These are phyloP conservation scores for Tetheella fluctuosa DNA, from an alignment of 2,888 invertebrate species.

Conservation along the genomic window DNA sequence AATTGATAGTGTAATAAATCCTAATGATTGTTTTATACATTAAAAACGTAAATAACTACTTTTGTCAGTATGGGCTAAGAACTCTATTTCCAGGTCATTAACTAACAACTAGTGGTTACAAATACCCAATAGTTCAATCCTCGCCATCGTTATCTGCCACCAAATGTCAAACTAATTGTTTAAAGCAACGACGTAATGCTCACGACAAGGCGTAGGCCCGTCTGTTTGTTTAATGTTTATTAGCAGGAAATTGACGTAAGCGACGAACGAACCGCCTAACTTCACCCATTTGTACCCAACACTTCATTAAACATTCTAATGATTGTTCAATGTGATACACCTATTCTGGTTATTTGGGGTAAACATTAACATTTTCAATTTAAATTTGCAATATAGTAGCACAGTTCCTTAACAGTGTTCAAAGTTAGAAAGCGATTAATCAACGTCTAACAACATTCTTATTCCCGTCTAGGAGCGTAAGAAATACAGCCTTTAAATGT, in stretches of 20 bases:
- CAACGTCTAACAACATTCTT: conserved; percentile 64
- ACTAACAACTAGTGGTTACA: conserved; percentile 21
- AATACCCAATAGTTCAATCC: conserved; percentile 32
- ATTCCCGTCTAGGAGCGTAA: conserved; percentile 54
- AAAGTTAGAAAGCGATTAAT: conserved; percentile 58
- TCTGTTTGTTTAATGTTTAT: conserved; percentile 62
- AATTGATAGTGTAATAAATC: neutral
- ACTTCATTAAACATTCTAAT: conserved; percentile 56
- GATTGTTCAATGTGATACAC: conserved; percentile 35
- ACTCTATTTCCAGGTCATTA: neutral
- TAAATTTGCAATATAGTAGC: conserved; percentile 50
- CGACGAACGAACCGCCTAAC: conserved; percentile 48
- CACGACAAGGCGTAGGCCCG: conserved; percentile 43
- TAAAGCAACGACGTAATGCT: conserved; percentile 52
- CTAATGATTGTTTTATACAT: neutral
- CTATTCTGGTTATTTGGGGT: conserved; percentile 36
- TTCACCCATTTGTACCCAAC: conserved; percentile 53
- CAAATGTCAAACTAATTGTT: conserved; percentile 64
- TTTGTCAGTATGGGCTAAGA: neutral
- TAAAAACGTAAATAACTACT: neutral
- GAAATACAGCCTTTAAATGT: conserved; percentile 69
- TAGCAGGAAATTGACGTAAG: conserved; percentile 58
- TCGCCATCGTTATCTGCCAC: conserved; percentile 36
- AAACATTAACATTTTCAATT: conserved; percentile 55
- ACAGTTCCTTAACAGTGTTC: conserved; percentile 47